Percentiles rank a stretch among this genome's conserved stretches.
These are phyloP conservation scores for Chrysina gloriosa DNA, from an alignment of 2,888 invertebrate genomes.

Conservation along the genomic window DNA sequence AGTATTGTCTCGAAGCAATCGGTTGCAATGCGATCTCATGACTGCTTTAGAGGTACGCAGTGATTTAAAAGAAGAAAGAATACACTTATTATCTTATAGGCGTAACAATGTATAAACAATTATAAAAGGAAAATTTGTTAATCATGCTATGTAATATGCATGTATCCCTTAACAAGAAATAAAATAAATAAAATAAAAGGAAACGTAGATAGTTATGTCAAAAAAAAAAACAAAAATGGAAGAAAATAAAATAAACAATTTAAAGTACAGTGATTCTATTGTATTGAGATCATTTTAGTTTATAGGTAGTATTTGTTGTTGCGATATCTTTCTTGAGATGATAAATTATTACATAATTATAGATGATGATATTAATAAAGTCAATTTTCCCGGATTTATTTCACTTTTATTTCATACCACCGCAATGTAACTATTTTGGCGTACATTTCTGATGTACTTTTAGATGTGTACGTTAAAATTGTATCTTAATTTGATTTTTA, in stretches of 20 bases:
- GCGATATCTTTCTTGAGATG: slow-evolving; percentile 39
- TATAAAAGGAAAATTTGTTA: slow-evolving; percentile 57
- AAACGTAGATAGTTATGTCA: slow-evolving; percentile 63
- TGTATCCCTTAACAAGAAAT: slow-evolving; percentile 56
- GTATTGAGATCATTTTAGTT: slow-evolving; percentile 53
- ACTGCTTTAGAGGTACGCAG: slow-evolving; percentile 53
- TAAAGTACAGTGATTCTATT: slow-evolving; percentile 8
- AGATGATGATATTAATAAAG: slow-evolving; percentile 25
- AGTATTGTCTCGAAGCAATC: slow-evolving; percentile 60
- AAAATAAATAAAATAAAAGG: slow-evolving; percentile 48
- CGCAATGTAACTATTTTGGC: too few species aligned
- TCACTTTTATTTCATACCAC: slow-evolving; percentile 12
- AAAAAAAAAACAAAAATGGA: slow-evolving; percentile 55
- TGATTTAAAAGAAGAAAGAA: slow-evolving; percentile 35
- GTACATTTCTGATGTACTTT: too few species aligned
- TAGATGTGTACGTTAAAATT: too few species aligned
- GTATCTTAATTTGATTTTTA: too few species aligned
- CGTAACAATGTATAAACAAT: slow-evolving; percentile 52
- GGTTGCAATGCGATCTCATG: slow-evolving; percentile 60
- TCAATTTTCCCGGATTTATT: slow-evolving; percentile 18
- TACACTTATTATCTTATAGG: slow-evolving; percentile 53
- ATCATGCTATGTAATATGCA: slow-evolving; percentile 64
- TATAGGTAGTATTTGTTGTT: slow-evolving; percentile 59
- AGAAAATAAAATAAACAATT: slow-evolving; percentile 42
- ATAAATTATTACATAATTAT: slow-evolving; percentile 41